phyloP scores from a whole-genome alignment of 2,888 invertebrate genomes.

The Hirtodrosophila cameraria region DNA sequence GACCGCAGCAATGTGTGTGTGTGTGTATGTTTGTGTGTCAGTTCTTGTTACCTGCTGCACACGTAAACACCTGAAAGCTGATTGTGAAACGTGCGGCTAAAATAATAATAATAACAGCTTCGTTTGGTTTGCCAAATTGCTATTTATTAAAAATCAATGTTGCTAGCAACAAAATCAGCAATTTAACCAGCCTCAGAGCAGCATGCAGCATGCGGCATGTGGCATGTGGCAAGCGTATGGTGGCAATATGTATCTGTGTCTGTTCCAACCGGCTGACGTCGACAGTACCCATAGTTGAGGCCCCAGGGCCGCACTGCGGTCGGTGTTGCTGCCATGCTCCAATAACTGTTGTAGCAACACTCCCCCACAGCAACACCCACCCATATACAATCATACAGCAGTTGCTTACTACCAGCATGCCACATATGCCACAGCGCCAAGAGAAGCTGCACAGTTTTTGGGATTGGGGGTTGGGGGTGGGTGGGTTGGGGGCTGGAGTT shows the following conservation, averaged over 20 bases:
- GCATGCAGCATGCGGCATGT: slow-evolving; percentile 12
- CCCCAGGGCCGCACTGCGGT: slow-evolving; percentile 49
- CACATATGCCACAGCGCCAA: slow-evolving; percentile 40
- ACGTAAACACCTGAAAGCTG: slow-evolving; percentile 53
- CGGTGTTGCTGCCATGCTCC: slow-evolving; percentile 56
- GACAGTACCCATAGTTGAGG: slow-evolving; percentile 14
- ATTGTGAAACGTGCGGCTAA: slow-evolving; percentile 50
- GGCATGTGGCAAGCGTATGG: slow-evolving; percentile 25
- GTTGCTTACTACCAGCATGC: neutral
- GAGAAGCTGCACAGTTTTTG: neutral
- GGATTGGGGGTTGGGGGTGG: neutral
- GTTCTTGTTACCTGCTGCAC: slow-evolving; percentile 29
- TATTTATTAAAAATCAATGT: slow-evolving; percentile 77
- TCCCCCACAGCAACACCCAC: slow-evolving; percentile 9
- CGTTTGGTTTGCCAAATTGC: slow-evolving; percentile 70
- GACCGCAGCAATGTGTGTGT: neutral
- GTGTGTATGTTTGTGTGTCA: neutral
- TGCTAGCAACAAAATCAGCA: slow-evolving; percentile 72
- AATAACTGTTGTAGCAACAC: slow-evolving; percentile 63
- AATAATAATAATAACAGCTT: slow-evolving; percentile 71
- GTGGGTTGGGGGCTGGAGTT: slow-evolving; percentile 10
- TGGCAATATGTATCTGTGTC: slow-evolving; percentile 5
- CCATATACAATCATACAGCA: slow-evolving; percentile 5
- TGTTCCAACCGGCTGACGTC: slow-evolving; percentile 30
- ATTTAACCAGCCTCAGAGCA: slow-evolving; percentile 62